phyloP scores from a whole-genome alignment of 2,797 vertebrate species.

The Monodelphis domestica region DNA sequence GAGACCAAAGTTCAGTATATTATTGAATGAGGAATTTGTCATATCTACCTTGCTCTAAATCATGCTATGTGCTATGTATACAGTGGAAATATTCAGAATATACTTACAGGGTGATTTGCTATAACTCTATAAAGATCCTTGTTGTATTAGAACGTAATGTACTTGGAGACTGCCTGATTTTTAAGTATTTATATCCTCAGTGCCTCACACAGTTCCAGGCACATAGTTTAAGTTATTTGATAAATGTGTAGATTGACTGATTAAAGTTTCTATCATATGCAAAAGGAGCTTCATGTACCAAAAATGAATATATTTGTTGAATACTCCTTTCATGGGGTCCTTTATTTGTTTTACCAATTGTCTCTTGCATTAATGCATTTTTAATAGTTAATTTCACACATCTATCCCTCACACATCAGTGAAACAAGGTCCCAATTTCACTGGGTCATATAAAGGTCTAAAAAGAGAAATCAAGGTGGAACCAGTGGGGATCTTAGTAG shows the following conservation, averaged over 20 bases:
- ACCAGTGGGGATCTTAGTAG: not conserved
- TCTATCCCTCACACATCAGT: not conserved
- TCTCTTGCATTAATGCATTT: not conserved
- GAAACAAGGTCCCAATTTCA: not conserved
- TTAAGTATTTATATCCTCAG: not conserved
- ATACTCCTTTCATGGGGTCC: not conserved
- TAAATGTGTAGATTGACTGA: not conserved
- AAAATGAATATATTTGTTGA: not conserved
- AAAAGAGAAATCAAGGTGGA: not conserved
- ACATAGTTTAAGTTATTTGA: not conserved
- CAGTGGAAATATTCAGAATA: conserved; percentile 25
- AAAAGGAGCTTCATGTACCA: not conserved
- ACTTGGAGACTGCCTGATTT: not conserved
- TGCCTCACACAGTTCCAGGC: not conserved
- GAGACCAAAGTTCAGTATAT: conserved; percentile 52
- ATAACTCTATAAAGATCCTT: not conserved
- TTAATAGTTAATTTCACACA: conserved; percentile 6
- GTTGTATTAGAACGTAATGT: not conserved
- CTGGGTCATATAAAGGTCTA: not conserved
- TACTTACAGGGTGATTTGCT: not conserved
- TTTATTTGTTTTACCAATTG: not conserved
- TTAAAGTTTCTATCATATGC: not conserved
- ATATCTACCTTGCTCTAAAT: not conserved
- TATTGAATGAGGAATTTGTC: conserved; percentile 36
- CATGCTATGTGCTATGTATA: conserved; percentile 34